Conservation (phyloP, 2,797 vertebrate genomes). For the Crenuchus spilurus region DNA sequence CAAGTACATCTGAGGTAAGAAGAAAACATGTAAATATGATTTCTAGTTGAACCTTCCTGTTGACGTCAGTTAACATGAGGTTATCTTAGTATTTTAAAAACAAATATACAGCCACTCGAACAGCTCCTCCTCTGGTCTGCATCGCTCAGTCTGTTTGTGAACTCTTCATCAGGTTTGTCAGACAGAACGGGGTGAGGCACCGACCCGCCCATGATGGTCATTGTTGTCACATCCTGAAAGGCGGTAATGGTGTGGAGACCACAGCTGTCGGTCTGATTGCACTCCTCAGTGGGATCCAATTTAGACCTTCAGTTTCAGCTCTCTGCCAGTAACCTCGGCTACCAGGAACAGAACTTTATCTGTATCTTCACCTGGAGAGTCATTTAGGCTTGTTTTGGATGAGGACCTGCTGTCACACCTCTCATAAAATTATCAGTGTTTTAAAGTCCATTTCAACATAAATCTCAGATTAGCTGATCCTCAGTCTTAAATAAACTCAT, state of each 20-base stretch:
- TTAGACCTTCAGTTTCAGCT: background rate
- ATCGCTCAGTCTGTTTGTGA: conserved; percentile 43
- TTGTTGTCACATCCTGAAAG: conserved; percentile 2
- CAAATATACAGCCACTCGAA: too few species aligned
- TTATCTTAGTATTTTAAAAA: too few species aligned
- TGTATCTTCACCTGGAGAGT: background rate
- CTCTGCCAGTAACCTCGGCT: background rate
- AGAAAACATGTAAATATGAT: too few species aligned
- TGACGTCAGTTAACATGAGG: too few species aligned
- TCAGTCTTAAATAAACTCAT: too few species aligned
- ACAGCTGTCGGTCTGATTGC: conserved; percentile 8
- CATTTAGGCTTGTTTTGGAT: too few species aligned
- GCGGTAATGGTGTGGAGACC: background rate
- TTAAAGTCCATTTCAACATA: too few species aligned
- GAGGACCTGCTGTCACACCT: too few species aligned
- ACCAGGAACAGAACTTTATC: background rate
- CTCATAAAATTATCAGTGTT: too few species aligned
- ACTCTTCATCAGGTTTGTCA: background rate
- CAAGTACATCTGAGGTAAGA: too few species aligned
- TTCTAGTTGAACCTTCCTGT: too few species aligned
- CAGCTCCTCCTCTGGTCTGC: background rate
- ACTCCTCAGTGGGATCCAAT: background rate
- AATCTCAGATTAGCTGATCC: too few species aligned
- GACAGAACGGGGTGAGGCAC: background rate
- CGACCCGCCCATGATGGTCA: background rate